Evolutionary conservation across 1,140 invertebrate genomes (phyloP), one percentile per base, ranked within the genome.

Genomic region (Cataglyphis hispanica): DNA sequence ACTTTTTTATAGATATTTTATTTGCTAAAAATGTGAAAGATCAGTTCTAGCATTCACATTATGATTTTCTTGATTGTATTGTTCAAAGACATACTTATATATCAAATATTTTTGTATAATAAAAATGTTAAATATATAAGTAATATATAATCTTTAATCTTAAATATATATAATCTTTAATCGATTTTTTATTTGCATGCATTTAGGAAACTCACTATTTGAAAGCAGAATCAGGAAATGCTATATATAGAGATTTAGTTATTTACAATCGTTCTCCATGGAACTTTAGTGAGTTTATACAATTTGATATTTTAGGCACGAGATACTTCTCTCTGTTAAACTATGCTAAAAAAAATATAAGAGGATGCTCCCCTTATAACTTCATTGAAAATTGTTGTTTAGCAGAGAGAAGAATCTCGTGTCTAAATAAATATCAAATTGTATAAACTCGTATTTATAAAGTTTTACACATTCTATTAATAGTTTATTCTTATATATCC

Each of bases 201-300:
- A 53, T 53, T 34, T 72, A 72, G n/a, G 19, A 72, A 72, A 3
- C 19, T 53, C 53, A 25, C 40, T 60, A 31, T 40, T 27, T 8
- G 13, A n/a, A 43, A 43, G 7, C 40, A 43, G 31, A 27, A 46
- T 31, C 10, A 31, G 6, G 13, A 63, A 77, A 27, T 63, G 6
- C 0, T 77, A 50, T 31, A 77, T 64, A 77, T 64, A 63, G 16
- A 27, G 10, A 63, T 50, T 19, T 64, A 34, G 13, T 75, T 78
- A 8, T 40, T 40, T 66, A 66, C 0, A 66, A 53, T 16, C 37
- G 37, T 40, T 76, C 19, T 3, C n/a, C 3, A 19, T 19, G 31
- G 37, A 37, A n/a, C 6, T 22, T 8, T 31, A 74, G 6, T 16
- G 5, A 2, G 19, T 56, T 37, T 72, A 34, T 56, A 76, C 19